Base-by-base conservation (phyloP, 1,140 invertebrate genomes). In the Oncopodura yosiiana region DNA sequence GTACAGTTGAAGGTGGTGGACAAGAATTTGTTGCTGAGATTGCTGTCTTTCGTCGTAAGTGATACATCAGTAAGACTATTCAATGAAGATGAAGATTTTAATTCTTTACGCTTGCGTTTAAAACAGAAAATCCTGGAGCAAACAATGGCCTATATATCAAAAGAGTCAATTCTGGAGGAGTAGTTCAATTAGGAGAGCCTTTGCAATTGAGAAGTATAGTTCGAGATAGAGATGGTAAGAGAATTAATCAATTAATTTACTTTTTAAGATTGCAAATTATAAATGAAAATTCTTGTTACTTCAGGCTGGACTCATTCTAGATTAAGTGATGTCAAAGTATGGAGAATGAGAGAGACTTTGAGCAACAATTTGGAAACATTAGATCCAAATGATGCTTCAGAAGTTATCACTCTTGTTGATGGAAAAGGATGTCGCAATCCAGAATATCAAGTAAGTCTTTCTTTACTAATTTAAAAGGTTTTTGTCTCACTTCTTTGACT, bases 1-100 rank as follows among this genome's bases (percentile, higher is more conserved):
- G 58, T 2, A 63, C 62, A 1, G 62, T 63, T 3, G 62, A 58
- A 27, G 62, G 62, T 19, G 62, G 62, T 12, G 18, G 8, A n/a
- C 62, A 63, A 44, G 58, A 63, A n/a, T 63, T 63, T 56, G 62
- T 52, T n/a, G 62, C 62, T 0, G 62, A 63, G 29, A 55, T 63
- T 6, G 62, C 58, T 4, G 49, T 63, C 4, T 63, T 63, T 29
- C 49, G 62, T n/a, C 62, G n/a, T n/a, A n/a, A n/a, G n/a, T n/a
- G n/a, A n/a, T n/a, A n/a, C n/a, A n/a, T n/a, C n/a, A n/a, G n/a
- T n/a, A n/a, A n/a, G n/a, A n/a, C n/a, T n/a, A n/a, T n/a, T n/a
- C n/a, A n/a, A n/a, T n/a, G n/a, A n/a, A n/a, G n/a, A n/a, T n/a
- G n/a, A n/a, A n/a, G n/a, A n/a, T n/a, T n/a, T n/a, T n/a, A n/a